Evolutionary conservation across 2,888 invertebrate species (phyloP).

Genomic region (Orthosia gracilis): DNA sequence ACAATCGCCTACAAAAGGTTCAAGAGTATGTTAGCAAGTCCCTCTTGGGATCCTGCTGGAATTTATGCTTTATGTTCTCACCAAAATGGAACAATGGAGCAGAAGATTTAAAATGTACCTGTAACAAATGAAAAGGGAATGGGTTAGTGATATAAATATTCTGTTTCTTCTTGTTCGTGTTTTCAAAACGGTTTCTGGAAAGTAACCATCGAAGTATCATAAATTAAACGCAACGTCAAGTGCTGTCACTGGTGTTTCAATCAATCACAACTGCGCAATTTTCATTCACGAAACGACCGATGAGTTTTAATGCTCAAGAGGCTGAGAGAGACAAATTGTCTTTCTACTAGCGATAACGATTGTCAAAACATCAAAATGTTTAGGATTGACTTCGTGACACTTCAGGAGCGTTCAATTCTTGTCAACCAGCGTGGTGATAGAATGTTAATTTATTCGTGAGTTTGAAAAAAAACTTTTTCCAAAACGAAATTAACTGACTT

Average conservation of each 20-base stretch:
- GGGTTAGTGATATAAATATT: conserved; percentile 4
- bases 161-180: background rate
- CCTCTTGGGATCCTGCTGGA: conserved; percentile 1
- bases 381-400: too few species aligned
- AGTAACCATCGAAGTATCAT: background rate
- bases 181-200: too few species aligned
- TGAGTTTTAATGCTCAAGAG: too few species aligned
- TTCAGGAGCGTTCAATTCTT: too few species aligned
- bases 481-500: too few species aligned
- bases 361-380: too few species aligned
- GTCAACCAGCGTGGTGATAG: too few species aligned
- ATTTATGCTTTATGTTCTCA: conserved; percentile 21
- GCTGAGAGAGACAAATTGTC: too few species aligned
- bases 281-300: too few species aligned
- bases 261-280: background rate
- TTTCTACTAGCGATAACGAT: too few species aligned
- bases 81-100: conserved; percentile 7
- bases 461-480: too few species aligned
- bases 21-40: background rate
- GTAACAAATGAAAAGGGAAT: conserved; percentile 29
- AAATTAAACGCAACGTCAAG: background rate
- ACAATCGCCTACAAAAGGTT: conserved; percentile 7
- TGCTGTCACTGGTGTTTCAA: background rate
- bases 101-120: conserved; percentile 39
- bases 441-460: too few species aligned